These are phyloP conservation scores for Cotesia congregata DNA, from an alignment of 2,888 invertebrate genomes.

Conservation along the genomic window DNA sequence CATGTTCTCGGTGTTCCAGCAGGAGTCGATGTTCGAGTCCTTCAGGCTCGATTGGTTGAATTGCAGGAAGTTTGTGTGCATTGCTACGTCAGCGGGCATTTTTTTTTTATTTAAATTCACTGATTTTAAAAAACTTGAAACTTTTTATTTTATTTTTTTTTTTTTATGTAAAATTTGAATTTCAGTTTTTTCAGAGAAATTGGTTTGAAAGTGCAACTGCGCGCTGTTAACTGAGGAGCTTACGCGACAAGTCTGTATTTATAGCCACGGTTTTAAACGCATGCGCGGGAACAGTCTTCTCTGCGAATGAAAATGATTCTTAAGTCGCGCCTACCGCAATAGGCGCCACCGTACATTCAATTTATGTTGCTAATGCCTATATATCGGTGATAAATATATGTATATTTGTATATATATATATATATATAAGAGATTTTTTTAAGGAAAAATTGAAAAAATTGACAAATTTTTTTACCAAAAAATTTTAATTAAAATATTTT, in stretches of 20 bases:
- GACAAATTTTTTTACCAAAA: too few relatives aligned
- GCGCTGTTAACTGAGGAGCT: conserved; percentile 11
- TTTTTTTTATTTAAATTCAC: conserved; percentile 40
- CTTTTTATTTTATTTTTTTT: neutral
- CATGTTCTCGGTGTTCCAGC: conserved; percentile 75
- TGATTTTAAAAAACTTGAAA: neutral
- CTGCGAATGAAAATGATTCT: conserved; percentile 15
- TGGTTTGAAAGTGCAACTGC: conserved; percentile 3
- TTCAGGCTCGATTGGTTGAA: conserved; percentile 60
- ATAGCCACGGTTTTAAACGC: conserved; percentile 7
- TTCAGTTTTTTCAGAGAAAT: neutral
- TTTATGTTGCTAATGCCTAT: neutral
- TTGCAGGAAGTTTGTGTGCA: conserved; percentile 63
- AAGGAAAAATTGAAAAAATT: too few relatives aligned
- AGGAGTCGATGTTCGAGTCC: conserved; percentile 67
- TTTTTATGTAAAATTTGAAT: neutral
- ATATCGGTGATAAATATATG: neutral
- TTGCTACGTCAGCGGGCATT: conserved; percentile 70
- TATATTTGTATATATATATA: neutral
- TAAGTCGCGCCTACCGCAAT: conserved; percentile 17
- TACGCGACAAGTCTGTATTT: neutral
- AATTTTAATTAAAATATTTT: too few relatives aligned
- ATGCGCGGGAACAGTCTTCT: conserved; percentile 2
- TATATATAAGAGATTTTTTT: neutral
- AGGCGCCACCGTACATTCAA: conserved; percentile 25